Conservation (phyloP, 2,797 vertebrate genomes). For the Premnoplex brunnescens region DNA sequence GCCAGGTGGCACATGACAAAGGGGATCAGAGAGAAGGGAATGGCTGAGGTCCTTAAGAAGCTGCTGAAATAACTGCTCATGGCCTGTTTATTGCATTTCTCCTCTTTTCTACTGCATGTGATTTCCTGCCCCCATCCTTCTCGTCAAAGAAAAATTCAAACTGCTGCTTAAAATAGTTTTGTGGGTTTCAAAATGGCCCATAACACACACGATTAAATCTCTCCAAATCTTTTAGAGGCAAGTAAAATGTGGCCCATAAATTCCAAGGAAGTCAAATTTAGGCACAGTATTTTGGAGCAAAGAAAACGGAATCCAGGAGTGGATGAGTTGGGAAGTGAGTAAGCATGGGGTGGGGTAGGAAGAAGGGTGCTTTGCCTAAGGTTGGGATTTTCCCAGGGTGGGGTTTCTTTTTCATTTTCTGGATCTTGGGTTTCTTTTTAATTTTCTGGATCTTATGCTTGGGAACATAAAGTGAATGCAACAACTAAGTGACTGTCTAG, state of each 20-base stretch:
- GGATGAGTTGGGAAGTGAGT: not conserved
- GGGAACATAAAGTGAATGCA: not conserved
- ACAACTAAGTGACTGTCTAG: not conserved
- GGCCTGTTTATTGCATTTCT: slow-evolving; percentile 1
- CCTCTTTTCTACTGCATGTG: not conserved
- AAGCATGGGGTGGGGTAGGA: not conserved
- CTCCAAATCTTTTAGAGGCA: slow-evolving; percentile 25
- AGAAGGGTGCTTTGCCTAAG: not conserved
- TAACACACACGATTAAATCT: slow-evolving; percentile 9
- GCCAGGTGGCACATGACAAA: not conserved
- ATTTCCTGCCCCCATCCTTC: not conserved
- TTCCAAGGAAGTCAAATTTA: slow-evolving; percentile 18
- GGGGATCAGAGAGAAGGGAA: not conserved
- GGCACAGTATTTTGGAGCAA: not conserved
- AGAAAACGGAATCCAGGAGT: not conserved
- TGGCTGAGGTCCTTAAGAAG: not conserved
- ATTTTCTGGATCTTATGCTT: not conserved
- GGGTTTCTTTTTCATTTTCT: not conserved
- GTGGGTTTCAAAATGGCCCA: slow-evolving; percentile 32
- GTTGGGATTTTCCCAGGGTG: slow-evolving; percentile 14
- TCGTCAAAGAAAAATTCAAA: slow-evolving; percentile 32
- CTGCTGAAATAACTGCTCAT: slow-evolving; percentile 6
- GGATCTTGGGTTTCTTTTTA: not conserved
- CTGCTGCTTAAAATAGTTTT: slow-evolving; percentile 47
- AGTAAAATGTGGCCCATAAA: slow-evolving; percentile 27